Evolutionary conservation across 30 jellyfish, hydroid and myxozoan genomes (phyloP).

Genomic region (Turritopsis rubra): DNA sequence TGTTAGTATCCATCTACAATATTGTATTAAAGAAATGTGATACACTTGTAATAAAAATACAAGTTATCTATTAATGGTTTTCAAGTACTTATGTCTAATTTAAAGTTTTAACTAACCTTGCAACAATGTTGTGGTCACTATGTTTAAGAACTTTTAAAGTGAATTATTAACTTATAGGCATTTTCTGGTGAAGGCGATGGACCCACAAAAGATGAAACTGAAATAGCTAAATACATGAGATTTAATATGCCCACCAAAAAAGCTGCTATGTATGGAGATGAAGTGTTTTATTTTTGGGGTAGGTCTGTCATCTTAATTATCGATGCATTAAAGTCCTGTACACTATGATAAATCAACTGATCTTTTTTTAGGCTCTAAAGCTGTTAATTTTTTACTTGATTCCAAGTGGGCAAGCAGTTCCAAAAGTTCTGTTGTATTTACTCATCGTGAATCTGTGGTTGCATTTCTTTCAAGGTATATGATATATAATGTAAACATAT

Average conservation of each 20-base stretch:
- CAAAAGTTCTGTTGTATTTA: conserved; percentile 51
- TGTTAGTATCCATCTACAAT: too few relatives aligned
- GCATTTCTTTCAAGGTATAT: conserved; percentile 61
- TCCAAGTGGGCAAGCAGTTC: conserved; percentile 93
- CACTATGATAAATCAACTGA: background rate
- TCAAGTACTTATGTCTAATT: too few relatives aligned
- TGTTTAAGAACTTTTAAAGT: too few relatives aligned
- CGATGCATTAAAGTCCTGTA: background rate
- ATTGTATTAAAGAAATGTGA: too few relatives aligned
- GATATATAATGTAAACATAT: too few relatives aligned
- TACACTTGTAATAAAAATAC: too few relatives aligned
- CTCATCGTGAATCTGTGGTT: conserved; percentile 85
- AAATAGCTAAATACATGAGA: conserved; percentile 77
- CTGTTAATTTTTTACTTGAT: conserved; percentile 84
- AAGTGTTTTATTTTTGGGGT: conserved; percentile 76
- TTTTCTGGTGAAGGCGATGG: conserved; percentile 32
- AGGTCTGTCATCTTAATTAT: background rate
- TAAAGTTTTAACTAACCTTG: too few relatives aligned
- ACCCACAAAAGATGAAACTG: conserved; percentile 80
- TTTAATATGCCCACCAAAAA: conserved; percentile 82
- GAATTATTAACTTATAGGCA: background rate
- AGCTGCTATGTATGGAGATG: conserved; percentile 87
- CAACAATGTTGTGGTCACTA: too few relatives aligned
- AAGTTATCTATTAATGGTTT: too few relatives aligned
- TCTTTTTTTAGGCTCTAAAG: conserved; percentile 55